Conservation (phyloP, 2,888 invertebrate species). For the Perdita meconis region DNA sequence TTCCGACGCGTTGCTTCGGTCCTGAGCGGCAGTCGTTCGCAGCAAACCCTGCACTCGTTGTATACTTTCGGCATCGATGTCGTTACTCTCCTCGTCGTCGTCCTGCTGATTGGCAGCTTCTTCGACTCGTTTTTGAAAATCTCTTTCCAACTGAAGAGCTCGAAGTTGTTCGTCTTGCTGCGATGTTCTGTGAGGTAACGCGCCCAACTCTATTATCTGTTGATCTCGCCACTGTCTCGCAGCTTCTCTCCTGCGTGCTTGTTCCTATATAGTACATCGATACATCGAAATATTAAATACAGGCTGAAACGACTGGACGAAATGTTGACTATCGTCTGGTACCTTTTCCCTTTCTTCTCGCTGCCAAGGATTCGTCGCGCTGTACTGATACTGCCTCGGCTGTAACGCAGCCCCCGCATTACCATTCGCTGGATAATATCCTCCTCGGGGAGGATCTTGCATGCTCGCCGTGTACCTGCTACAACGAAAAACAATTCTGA, state of each 20-base stretch:
- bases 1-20: slow-evolving; percentile 73
- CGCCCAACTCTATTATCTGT: slow-evolving; percentile 92
- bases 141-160: slow-evolving; percentile 95
- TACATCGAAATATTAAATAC: too few relatives aligned
- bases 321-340: too few relatives aligned
- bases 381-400: slow-evolving; percentile 84
- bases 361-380: slow-evolving; percentile 93
- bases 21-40: slow-evolving; percentile 83
- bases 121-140: slow-evolving; percentile 96
- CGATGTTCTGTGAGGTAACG: slow-evolving; percentile 88
- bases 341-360: slow-evolving; percentile 95
- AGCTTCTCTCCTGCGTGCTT: slow-evolving; percentile 90
- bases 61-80: slow-evolving; percentile 83
- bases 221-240: slow-evolving; percentile 93
- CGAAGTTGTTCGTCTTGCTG: slow-evolving; percentile 95
- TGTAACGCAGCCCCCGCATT: slow-evolving; percentile 81
- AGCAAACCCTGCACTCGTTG: slow-evolving; percentile 86
- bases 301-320: too few relatives aligned
- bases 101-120: slow-evolving; percentile 90
- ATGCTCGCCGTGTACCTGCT: slow-evolving; percentile 89
- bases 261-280: slow-evolving; percentile 86
- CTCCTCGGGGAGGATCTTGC: slow-evolving; percentile 90
- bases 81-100: slow-evolving; percentile 86
- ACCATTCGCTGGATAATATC: slow-evolving; percentile 86
- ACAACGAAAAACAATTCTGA: not conserved